Evolutionary conservation across 2,797 vertebrate species (phyloP), one percentile per base, ranked within the genome.

Genomic region (Enteromius afrohamiltoni): DNA sequence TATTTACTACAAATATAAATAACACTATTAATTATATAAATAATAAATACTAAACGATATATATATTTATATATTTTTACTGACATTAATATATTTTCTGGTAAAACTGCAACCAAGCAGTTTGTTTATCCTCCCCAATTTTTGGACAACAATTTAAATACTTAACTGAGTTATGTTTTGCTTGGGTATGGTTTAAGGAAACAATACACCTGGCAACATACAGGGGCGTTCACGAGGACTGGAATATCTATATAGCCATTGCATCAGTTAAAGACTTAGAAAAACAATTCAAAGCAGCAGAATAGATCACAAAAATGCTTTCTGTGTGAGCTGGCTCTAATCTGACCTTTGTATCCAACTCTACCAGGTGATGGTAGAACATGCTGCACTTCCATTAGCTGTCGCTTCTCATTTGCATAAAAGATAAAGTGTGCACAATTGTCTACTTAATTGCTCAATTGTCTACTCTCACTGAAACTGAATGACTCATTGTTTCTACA

Each of bases 391-490:
- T 31, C 17, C 47, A 74, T n/a, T 53, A 74, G 47, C 53, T 13
- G 49, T 19, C 0, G 2, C 19, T 26, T 14, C 74, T 60, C n/a
- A 76, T 76, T 60, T 42, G n/a, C 53, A 60, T 58, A 40, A 7
- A 74, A 58, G 21, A 5, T 0, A 0, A 58, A 40, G 13, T 26
- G 53, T 58, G 51, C 21, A 10, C 34, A 58, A 40, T 58, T 76
- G 21, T 55, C 6, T 0, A 8, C 31, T 58, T 4, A 55, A 55
- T 16, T 76, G 21, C 31, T 76, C 21, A 40, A 55, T 14, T 16
- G 31, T 58, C 51, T 16, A 40, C 31, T 37, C 73, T 76, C 73
- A 10, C 11, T 40, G 31, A 75, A 75, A 75, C 31, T 40, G 51
- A 40, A 37, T 58, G 73, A 40, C 21, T 37, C 21, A 40, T 34